Evolutionary conservation across 2,113 vertebrate genomes (phyloP), one percentile per base, ranked within the genome.

Genomic region (Rafetus swinhoei): DNA sequence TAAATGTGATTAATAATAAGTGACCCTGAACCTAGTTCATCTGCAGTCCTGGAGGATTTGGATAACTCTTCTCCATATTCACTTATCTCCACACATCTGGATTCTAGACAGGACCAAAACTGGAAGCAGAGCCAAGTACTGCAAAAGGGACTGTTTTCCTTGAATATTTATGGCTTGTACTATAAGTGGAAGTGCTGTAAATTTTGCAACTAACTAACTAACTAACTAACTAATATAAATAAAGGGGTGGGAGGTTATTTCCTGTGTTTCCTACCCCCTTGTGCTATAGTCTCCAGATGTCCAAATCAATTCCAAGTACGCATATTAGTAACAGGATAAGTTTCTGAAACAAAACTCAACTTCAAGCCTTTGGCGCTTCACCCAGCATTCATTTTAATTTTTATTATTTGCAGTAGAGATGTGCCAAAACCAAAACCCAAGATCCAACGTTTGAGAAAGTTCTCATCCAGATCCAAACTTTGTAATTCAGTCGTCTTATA

Each of bases 271-370:
- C 65, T 25, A 50, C 22, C 39, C 21, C 39, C 39, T 50, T 77
- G 11, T 77, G 22, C 35, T 19, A 13, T 39, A 50, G 22, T 22
- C 24, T 25, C 86, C 92, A 95, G 94, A 83, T 91, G 77, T 94
- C 95, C 88, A 59, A n/a, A 88, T 91, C 91, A 84, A 57, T 82
- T 95, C 35, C 84, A 91, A 54, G 77, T 84, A 95, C 95, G 93
- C 59, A 84, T 81, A 29, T 14, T 77, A 88, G 57, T 15, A 74
- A 52, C 7, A 3, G 80, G 52, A 50, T 7, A 77, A 7, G 35
- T 45, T 19, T 77, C 74, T 50, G 39, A 50, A 95, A 62, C 52
- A 80, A 15, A 76, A 45, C 85, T 91, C 54, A 84, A 35, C 59
- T 53, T 87, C 45, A 59, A 93, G 80, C n/a, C 90, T 93, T 65